Base-by-base conservation (phyloP, 92 coral and sea anemone species). In the Heteractis magnifica region DNA sequence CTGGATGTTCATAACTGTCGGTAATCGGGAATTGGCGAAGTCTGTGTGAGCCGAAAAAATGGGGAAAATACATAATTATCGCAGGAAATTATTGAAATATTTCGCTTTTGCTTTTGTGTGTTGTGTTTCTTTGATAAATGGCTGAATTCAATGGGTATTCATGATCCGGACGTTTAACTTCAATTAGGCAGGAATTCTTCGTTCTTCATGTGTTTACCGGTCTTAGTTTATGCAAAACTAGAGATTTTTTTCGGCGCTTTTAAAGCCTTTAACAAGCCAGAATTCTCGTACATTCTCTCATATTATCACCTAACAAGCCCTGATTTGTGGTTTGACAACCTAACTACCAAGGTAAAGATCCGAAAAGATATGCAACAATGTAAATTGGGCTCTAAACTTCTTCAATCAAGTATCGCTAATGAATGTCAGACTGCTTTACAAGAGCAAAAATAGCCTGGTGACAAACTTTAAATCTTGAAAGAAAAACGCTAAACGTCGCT, bases 251-350 rank as follows among this genome's bases (percentile, higher is more conserved):
- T 68, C 73, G 73, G 73, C 73, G 73, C 23, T 8, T 68, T 68
- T 68, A 6, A 64, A 10, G 49, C 14, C 73, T 20, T 3, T 68
- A 68, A 68, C 73, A 68, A 68, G 49, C 11, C 23, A 26, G 73
- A 68, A 68, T 68, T 6, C 26, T 64, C 41, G 44, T 34, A 34
- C 3, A 34, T 34, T 34, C 44, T 26, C n/a, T 16, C 41, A n/a
- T 59, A 41, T 79, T 80, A 80, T 80, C 83, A 20, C 56, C 65
- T 56, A 13, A 34, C n/a, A 78, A 56, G 19, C 1, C n/a, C 18
- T 19, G 73, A 71, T 68, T 70, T 81, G 84, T 52, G 84, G 84
- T 68, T 65, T 68, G 23, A 65, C 71, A 74, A 49, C 23, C 26
- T 65, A 49, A 65, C 83, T 18, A 80, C 49, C 44, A 65, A 65